phyloP scores from a whole-genome alignment of 2,113 vertebrate genomes.

The Saimiri boliviensis region DNA sequence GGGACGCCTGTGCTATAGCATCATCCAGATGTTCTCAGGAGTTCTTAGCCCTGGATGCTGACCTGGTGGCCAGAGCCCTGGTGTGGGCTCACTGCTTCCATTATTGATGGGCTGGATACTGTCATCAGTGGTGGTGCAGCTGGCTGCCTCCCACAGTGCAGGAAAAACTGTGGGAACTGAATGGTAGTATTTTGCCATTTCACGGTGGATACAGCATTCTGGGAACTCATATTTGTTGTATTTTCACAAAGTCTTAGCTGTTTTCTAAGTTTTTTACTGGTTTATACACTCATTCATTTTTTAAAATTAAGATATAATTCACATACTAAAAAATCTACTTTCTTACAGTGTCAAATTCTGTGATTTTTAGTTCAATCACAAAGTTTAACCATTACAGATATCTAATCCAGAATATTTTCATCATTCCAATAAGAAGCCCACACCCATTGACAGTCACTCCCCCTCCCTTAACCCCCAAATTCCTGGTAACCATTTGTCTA shows the following conservation, averaged over 20 bases:
- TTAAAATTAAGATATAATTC: slow-evolving; percentile 27
- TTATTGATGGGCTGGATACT: neutral
- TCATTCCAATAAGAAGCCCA: neutral
- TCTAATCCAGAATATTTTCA: slow-evolving; percentile 15
- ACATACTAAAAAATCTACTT: neutral
- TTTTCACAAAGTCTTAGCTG: neutral
- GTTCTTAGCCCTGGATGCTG: neutral
- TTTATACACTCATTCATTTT: neutral
- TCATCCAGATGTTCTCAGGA: neutral
- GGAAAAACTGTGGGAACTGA: slow-evolving; percentile 20
- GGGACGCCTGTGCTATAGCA: neutral
- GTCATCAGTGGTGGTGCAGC: neutral
- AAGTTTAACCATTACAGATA: neutral
- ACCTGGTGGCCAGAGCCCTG: neutral
- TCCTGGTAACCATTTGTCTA: neutral
- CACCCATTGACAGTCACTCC: neutral
- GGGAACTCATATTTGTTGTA: neutral
- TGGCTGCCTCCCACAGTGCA: neutral
- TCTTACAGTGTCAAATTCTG: neutral
- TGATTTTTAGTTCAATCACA: slow-evolving; percentile 10
- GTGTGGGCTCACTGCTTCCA: neutral
- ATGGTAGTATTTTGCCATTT: slow-evolving; percentile 23
- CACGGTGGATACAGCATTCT: neutral
- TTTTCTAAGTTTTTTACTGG: neutral
- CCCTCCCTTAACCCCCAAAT: neutral